Base-by-base conservation (phyloP, 2,888 invertebrate species). In the Leptopterna dolabrata region DNA sequence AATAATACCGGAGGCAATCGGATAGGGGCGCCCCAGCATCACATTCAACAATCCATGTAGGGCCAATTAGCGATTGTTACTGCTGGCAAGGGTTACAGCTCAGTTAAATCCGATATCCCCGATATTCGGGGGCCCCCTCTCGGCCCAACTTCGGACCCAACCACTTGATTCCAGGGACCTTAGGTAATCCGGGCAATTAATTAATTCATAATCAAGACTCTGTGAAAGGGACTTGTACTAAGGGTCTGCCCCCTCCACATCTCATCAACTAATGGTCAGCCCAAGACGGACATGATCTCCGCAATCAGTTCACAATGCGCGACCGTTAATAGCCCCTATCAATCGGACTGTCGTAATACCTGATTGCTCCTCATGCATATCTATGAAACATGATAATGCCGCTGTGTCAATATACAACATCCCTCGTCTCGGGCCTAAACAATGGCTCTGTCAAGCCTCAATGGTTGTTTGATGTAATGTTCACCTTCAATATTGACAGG, bases 201-300 rank as follows among this genome's bases (percentile, higher is more conserved):
- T 81, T 81, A 81, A 81, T 81, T 81, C 81, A 81, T 81, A 81
- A 81, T 81, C 63, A 81, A 81, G 55, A 55, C 41, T 81, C 30
- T 14, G n/a, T n/a, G 41, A 36, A 36, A 19, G 36, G 55, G 81
- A 45, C 19, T n/a, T 36, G 76, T 7, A 36, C 73, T 73, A 51
- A 51, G 81, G 30, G 51, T 19, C 83, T 36, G 19, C 43, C n/a
- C 16, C 29, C 11, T 13, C 63, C 83, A 27, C 83, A 16, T 19
- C 51, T 83, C 83, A 83, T 83, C 83, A 70, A 70, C 83, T 83
- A 83, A 83, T 83, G 83, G 83, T 83, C 83, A 83, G 70, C 78
- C 70, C 63, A 70, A 70, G 83, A 70, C 30, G 83, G 83, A 83
- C 83, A 83, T 55, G 63, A 83, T 83, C 63, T 63, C 83, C 83